phyloP scores from a whole-genome alignment of 2,797 vertebrate species.

The Sebastolobus alascanus region DNA sequence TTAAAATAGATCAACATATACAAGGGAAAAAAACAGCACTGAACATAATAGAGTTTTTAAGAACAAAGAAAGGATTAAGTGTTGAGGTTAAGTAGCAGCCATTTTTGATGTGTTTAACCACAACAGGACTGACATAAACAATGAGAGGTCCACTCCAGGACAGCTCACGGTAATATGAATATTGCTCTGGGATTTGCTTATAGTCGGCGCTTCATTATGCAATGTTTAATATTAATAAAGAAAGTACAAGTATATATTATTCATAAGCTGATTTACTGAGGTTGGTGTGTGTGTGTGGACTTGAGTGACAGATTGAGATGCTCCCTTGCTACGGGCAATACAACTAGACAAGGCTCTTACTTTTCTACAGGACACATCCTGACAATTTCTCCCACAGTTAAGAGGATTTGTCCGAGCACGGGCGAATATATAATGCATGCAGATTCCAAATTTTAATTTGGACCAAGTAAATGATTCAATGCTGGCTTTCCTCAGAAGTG shows the following conservation, averaged over 20 bases:
- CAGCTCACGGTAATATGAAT: slow-evolving; percentile 77
- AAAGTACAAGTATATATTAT: slow-evolving; percentile 87
- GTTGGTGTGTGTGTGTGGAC: slow-evolving; percentile 44
- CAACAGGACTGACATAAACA: slow-evolving; percentile 75
- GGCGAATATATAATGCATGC: slow-evolving; percentile 88
- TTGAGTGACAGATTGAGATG: slow-evolving; percentile 83
- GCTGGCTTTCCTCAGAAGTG: slow-evolving; percentile 75
- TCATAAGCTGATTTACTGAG: slow-evolving; percentile 84
- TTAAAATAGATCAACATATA: slow-evolving; percentile 40
- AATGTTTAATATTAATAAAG: slow-evolving; percentile 88
- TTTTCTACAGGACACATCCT: slow-evolving; percentile 78
- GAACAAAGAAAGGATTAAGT: slow-evolving; percentile 17
- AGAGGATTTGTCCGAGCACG: slow-evolving; percentile 86
- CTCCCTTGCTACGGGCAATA: slow-evolving; percentile 80
- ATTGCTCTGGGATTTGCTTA: slow-evolving; percentile 84
- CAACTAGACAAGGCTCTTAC: slow-evolving; percentile 79
- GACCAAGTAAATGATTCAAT: slow-evolving; percentile 89
- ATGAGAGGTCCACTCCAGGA: slow-evolving; percentile 78
- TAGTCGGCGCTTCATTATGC: slow-evolving; percentile 79
- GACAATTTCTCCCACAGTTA: slow-evolving; percentile 87
- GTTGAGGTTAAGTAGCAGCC: slow-evolving; percentile 48
- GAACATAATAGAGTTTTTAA: slow-evolving; percentile 20
- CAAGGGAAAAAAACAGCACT: not conserved
- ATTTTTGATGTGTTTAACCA: slow-evolving; percentile 63
- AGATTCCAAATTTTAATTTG: slow-evolving; percentile 85